Base-by-base conservation (phyloP, 2,113 vertebrate species). In the Sus scrofa region DNA sequence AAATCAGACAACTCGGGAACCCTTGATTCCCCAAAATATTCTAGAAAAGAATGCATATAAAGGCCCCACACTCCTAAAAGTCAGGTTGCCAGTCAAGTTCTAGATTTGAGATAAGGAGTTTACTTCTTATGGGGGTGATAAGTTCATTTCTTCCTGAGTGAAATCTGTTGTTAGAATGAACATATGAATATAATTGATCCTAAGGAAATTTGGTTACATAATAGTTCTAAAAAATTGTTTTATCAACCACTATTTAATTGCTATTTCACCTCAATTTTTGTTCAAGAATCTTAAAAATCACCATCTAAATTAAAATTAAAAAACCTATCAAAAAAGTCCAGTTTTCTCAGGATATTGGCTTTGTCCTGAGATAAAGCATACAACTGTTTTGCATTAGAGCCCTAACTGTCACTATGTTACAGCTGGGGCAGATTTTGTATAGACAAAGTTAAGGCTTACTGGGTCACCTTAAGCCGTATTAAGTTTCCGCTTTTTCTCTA, bases 341-440 rank as follows among this genome's bases (percentile, higher is more conserved):
- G 3, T 79, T 81, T 95, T 97, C 95, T 96, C 73, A 86, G 68
- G 67, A 68, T 94, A 78, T 62, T 91, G 52, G 27, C 56, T 94
- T 86, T 92, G 10, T 54, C 34, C 63, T 58, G n/a, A 71, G n/a
- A 71, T 65, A 95, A 50, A 63, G 54, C n/a, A 83, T 30, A 8
- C 44, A 32, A 12, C 6, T 95, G 86, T 67, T 98, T 97, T 97
- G 39, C 95, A 98, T 98, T 98, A 98, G 79, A 92, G 39, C 58
- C 13, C 52, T 94, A 50, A 95, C 24, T 96, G 82, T 70, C 97
- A 37, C 58, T 15, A n/a, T 94, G 58, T 56, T 78, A 93, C 98
- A 98, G 95, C 98, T 98, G 98, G 97, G 60, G 94, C 58, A 97
- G 95, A 98, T 98, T 98, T 98, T 81, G 73, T 89, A 34, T 62